Percentiles rank a stretch among this genome's conserved stretches.
These are phyloP conservation scores for Schizothorax lantsangensis DNA, from an alignment of 2,797 vertebrate species.

Conservation along the genomic window DNA sequence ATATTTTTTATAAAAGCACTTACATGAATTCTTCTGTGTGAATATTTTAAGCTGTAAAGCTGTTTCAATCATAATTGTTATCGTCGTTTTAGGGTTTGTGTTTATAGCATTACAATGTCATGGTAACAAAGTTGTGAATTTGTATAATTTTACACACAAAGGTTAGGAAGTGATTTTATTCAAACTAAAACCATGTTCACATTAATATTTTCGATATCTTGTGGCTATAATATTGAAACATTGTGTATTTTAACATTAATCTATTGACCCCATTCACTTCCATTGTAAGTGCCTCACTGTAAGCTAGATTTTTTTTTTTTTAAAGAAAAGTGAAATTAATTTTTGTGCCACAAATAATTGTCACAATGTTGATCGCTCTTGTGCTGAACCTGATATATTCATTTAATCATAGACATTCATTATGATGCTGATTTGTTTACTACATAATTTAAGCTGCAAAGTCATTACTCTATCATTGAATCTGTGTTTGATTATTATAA, in stretches of 20 bases:
- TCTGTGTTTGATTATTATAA: conserved; percentile 61
- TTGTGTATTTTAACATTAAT: neutral
- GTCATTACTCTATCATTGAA: conserved; percentile 30
- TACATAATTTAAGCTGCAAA: conserved; percentile 35
- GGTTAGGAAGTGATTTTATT: neutral
- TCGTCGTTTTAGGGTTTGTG: neutral
- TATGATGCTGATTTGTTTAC: conserved; percentile 42
- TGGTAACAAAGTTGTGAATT: neutral
- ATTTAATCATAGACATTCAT: conserved; percentile 41
- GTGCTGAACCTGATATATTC: conserved; percentile 12
- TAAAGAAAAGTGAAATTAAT: neutral
- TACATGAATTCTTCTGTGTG: neutral
- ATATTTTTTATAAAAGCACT: neutral
- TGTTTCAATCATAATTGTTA: neutral
- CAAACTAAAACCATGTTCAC: neutral
- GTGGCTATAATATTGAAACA: neutral
- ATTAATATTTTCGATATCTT: neutral
- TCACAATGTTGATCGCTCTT: neutral
- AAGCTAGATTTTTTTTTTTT: neutral
- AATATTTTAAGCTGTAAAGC: neutral
- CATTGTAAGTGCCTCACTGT: neutral
- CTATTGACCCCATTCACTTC: neutral
- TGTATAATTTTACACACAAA: neutral
- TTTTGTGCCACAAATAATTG: neutral
- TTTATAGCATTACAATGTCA: neutral